Percentiles rank a stretch among this genome's conserved stretches.
phyloP scores from a whole-genome alignment of 2,113 vertebrate species.

The Camarhynchus parvulus region DNA sequence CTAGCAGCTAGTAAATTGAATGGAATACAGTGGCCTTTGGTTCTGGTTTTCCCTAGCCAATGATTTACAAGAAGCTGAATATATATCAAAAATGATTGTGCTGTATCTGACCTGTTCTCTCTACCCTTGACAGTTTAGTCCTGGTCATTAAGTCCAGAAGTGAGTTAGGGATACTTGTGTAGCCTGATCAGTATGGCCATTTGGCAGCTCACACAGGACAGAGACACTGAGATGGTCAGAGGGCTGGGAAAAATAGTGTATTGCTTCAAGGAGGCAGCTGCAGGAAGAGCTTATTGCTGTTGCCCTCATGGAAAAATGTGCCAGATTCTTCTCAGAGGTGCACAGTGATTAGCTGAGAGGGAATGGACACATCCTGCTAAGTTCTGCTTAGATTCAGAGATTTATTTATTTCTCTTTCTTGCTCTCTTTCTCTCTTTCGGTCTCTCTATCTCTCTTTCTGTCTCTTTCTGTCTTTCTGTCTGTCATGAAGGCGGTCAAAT shows the following conservation, averaged over 20 bases:
- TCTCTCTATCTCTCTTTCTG: not conserved
- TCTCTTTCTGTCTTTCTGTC: not conserved
- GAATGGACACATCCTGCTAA: not conserved
- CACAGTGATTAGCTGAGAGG: not conserved
- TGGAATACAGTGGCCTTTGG: not conserved
- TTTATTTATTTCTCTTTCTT: not conserved
- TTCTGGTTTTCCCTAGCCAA: not conserved
- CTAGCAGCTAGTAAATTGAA: not conserved
- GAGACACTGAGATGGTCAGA: not conserved
- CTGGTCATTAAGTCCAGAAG: not conserved
- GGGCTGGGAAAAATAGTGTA: not conserved
- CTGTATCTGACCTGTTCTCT: not conserved
- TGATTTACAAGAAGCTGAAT: not conserved
- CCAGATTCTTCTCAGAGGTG: not conserved
- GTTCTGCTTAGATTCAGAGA: not conserved
- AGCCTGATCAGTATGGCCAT: not conserved
- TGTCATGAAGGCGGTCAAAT: not conserved
- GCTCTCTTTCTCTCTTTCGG: not conserved
- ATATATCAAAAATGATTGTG: not conserved
- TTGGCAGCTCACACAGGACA: not conserved
- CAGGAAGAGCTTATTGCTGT: not conserved
- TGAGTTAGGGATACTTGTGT: rapidly evolving
- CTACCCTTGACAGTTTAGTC: not conserved
- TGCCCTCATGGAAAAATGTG: not conserved
- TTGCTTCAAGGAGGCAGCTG: not conserved